Conservation (phyloP, 2,888 invertebrate species). For the Melolontha melolontha region DNA sequence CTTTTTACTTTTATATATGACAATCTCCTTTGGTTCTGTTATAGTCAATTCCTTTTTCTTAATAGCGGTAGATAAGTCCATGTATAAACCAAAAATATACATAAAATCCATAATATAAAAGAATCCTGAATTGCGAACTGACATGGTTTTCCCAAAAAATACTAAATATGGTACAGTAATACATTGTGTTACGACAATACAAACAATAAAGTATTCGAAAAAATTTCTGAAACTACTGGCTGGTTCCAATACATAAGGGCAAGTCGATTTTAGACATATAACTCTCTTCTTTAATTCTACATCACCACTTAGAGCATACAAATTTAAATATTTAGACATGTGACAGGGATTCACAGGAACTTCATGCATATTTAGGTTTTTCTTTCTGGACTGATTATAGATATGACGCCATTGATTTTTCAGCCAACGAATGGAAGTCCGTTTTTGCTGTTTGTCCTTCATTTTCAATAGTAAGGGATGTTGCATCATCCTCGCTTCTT, state of each 20-base stretch:
- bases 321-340: conserved; percentile 49
- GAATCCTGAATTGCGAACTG: conserved; percentile 16
- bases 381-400: conserved; percentile 13
- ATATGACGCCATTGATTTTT: conserved; percentile 33
- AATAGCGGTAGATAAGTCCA: conserved; percentile 48
- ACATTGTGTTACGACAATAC: conserved; percentile 37
- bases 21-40: conserved; percentile 39
- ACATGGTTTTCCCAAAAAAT: conserved; percentile 41
- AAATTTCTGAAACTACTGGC: conserved; percentile 64
- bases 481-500: conserved; percentile 33
- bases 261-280: conserved; percentile 62
- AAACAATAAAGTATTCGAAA: conserved; percentile 39
- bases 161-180: conserved; percentile 45
- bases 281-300: conserved; percentile 55
- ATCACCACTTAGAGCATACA: conserved; percentile 51
- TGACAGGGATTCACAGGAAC: conserved; percentile 37
- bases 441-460: conserved; percentile 32
- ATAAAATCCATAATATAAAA: conserved; percentile 46
- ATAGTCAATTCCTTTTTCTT: conserved; percentile 43
- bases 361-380: not conserved
- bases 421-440: conserved; percentile 37
- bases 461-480: conserved; percentile 32
- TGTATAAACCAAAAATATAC: conserved; percentile 46
- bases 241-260: conserved; percentile 68
- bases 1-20: conserved; percentile 31